phyloP scores from a whole-genome alignment of 1,140 invertebrate genomes.

The Pentalonia nigronervosa region DNA sequence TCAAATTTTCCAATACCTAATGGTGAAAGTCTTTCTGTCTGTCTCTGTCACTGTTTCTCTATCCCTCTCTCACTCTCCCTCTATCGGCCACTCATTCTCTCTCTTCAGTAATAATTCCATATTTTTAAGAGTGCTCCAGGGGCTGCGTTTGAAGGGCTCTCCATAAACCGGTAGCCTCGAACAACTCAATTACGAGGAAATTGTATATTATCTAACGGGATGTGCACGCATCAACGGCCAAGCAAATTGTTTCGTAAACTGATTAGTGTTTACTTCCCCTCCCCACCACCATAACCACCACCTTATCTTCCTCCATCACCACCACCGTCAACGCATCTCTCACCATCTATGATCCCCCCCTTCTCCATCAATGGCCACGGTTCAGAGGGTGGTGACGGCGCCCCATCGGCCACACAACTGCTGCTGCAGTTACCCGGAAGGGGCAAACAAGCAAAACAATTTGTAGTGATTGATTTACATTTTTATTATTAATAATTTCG shows the following conservation, averaged over 20 bases:
- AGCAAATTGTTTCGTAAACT: constrained; percentile 58
- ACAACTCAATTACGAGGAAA: constrained; percentile 58
- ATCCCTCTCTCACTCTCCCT: not conserved
- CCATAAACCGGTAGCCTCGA: constrained; percentile 57
- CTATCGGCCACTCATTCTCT: not conserved
- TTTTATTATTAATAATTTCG: constrained; percentile 43
- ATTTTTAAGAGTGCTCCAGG: constrained; percentile 55
- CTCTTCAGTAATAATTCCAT: constrained; percentile 51
- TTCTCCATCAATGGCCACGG: not conserved
- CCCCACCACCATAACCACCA: not conserved
- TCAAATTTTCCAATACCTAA: constrained; percentile 29
- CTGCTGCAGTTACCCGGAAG: not conserved
- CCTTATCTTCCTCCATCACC: not conserved
- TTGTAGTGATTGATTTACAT: constrained; percentile 53
- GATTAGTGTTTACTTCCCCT: constrained; percentile 54
- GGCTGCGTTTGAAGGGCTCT: constrained; percentile 58
- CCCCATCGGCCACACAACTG: not conserved
- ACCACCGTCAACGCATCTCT: not conserved
- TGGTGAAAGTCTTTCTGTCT: not conserved
- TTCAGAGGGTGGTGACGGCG: not conserved
- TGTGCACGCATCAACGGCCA: constrained; percentile 54
- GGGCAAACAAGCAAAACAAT: constrained; percentile 26
- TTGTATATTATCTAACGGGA: constrained; percentile 58
- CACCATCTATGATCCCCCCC: not conserved
- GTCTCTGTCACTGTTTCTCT: not conserved